A percentile compares a stretch with the other conserved stretches of the same genome.
phyloP scores from a whole-genome alignment of 2,797 vertebrate genomes.

The Tenualosa ilisha region DNA sequence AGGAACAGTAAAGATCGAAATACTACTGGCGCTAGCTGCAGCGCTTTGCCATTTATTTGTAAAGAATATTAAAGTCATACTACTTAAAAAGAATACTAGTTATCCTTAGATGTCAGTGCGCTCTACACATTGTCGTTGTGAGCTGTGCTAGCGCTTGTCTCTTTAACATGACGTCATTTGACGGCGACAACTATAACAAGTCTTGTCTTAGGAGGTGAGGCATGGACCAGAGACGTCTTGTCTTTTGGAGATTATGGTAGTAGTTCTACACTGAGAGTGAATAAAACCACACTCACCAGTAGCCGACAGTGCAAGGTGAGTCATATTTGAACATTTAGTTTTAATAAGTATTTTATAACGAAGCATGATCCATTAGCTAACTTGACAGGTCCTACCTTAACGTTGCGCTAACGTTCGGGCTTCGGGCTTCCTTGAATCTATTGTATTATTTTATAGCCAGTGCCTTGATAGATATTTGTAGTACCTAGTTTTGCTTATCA shows the following conservation, averaged over 20 bases:
- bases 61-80: too few species aligned
- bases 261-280: background rate
- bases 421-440: too few species aligned
- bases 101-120: too few species aligned
- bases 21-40: too few species aligned
- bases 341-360: background rate
- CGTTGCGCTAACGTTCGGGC: background rate
- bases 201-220: background rate
- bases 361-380: background rate
- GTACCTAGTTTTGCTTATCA: background rate
- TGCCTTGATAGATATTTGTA: background rate
- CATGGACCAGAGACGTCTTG: background rate
- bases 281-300: background rate
- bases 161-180: slow-evolving; percentile 10
- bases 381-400: background rate
- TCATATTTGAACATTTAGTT: background rate
- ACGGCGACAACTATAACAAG: background rate
- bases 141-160: too few species aligned
- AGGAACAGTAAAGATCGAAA: too few species aligned
- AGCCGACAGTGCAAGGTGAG: background rate
- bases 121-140: too few species aligned
- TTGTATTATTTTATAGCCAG: too few species aligned
- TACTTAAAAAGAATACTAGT: too few species aligned
- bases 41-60: too few species aligned
- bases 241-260: background rate